Conservation (phyloP, 2,797 vertebrate genomes). For the Thunnus albacares region DNA sequence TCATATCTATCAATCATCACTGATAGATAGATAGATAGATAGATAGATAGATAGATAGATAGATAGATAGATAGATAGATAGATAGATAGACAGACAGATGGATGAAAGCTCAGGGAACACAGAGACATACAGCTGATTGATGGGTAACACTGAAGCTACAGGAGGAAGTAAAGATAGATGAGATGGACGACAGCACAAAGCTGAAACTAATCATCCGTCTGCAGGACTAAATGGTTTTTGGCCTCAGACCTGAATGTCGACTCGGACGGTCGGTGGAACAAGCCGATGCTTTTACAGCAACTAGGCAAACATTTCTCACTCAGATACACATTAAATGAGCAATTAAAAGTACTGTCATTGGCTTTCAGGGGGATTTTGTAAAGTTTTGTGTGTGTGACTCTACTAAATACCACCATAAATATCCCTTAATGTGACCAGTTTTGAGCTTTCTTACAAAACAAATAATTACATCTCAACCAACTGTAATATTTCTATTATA, state of each 20-base stretch:
- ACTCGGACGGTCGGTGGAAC: constrained; percentile 5
- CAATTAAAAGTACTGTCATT: too few species aligned
- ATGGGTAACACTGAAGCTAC: constrained; percentile 19
- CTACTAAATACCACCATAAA: too few species aligned
- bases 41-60: background rate
- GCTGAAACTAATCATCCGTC: constrained; percentile 54
- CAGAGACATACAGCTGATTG: constrained; percentile 19
- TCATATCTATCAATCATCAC: too few species aligned
- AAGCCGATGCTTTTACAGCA: constrained; percentile 28
- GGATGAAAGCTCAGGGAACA: constrained; percentile 7
- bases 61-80: background rate
- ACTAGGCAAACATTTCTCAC: too few species aligned
- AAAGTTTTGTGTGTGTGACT: background rate
- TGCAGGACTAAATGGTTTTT: constrained; percentile 52
- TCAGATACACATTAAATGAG: too few species aligned
- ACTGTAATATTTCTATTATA: background rate
- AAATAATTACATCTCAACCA: too few species aligned
- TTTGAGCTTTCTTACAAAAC: too few species aligned
- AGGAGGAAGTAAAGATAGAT: constrained; percentile 19
- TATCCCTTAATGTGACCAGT: too few species aligned
- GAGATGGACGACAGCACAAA: constrained; percentile 31
- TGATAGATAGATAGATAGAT: background rate
- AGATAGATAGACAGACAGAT: background rate
- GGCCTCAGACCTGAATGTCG: constrained; percentile 34
- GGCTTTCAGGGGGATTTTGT: background rate